Evolutionary conservation across 2,888 invertebrate genomes (phyloP).

Genomic region (Bibio marci): DNA sequence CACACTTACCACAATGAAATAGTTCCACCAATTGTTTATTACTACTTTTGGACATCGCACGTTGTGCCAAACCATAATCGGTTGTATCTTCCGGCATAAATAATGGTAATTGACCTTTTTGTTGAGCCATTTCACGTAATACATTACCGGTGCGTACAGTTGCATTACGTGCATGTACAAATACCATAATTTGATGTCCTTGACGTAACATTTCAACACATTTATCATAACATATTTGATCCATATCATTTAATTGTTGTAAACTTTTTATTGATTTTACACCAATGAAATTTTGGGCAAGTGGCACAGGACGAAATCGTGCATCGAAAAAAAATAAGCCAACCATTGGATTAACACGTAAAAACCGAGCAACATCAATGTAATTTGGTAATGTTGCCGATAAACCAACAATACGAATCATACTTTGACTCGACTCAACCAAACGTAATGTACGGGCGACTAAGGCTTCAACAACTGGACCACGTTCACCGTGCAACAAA

Average conservation of each 20-base stretch:
- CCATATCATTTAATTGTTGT: slow-evolving; percentile 60
- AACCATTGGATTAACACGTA: slow-evolving; percentile 79
- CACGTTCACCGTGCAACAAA: slow-evolving; percentile 88
- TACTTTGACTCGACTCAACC: slow-evolving; percentile 77
- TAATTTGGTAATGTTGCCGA: slow-evolving; percentile 98
- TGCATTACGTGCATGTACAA: slow-evolving; percentile 94
- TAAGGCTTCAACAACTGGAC: slow-evolving; percentile 92
- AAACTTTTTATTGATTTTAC: slow-evolving; percentile 48
- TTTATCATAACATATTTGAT: slow-evolving; percentile 85
- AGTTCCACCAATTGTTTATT: slow-evolving; percentile 72
- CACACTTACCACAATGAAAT: slow-evolving; percentile 37
- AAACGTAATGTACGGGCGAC: slow-evolving; percentile 90
- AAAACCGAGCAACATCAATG: slow-evolving; percentile 84
- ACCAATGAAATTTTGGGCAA: slow-evolving; percentile 82
- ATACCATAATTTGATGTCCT: slow-evolving; percentile 93
- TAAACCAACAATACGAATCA: slow-evolving; percentile 92
- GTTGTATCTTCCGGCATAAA: slow-evolving; percentile 50
- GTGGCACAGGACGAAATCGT: slow-evolving; percentile 86
- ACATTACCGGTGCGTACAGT: slow-evolving; percentile 78
- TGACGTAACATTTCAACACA: slow-evolving; percentile 67
- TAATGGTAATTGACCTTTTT: slow-evolving; percentile 48
- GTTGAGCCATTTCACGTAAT: slow-evolving; percentile 64
- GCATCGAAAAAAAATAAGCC: slow-evolving; percentile 92
- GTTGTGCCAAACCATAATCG: slow-evolving; percentile 48
- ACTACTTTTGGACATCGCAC: slow-evolving; percentile 49